These are phyloP conservation scores for Cuniculus paca DNA, from an alignment of 2,797 vertebrate genomes.

Conservation along the genomic window DNA sequence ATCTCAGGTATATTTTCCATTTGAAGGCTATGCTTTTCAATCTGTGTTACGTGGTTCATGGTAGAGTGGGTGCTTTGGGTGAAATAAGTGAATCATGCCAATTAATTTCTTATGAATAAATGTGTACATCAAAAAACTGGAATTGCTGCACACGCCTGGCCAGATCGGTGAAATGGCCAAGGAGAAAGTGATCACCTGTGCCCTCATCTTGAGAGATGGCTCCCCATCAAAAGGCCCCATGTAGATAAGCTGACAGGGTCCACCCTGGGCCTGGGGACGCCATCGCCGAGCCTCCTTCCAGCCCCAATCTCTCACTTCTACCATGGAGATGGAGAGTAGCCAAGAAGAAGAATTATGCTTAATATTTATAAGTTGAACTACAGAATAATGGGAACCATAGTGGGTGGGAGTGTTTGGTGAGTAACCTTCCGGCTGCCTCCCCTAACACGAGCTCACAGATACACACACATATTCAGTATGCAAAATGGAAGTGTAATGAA, in stretches of 20 bases:
- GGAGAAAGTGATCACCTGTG: background rate
- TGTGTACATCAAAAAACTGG: background rate
- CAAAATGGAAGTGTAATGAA: background rate
- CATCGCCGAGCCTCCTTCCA: background rate
- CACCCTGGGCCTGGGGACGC: background rate
- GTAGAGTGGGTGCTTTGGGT: constrained; percentile 7
- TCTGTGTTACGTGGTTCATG: constrained; percentile 22
- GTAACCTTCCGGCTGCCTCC: background rate
- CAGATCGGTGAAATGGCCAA: background rate
- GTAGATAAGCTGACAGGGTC: background rate
- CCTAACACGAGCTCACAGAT: background rate
- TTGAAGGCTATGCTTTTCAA: background rate
- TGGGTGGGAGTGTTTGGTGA: background rate
- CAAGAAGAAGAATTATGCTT: background rate
- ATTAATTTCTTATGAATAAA: constrained; percentile 56
- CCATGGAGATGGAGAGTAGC: constrained; percentile 33
- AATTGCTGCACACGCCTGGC: background rate
- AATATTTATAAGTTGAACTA: background rate
- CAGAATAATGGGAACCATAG: background rate
- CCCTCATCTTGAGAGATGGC: constrained; percentile 38
- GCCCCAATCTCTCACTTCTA: background rate
- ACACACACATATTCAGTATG: background rate
- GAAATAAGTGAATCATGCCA: constrained; percentile 38
- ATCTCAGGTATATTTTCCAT: constrained; percentile 28
- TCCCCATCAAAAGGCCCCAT: background rate